A percentile compares a stretch with the other conserved stretches of the same genome.
Evolutionary conservation across 2,797 vertebrate genomes (phyloP).

Genomic region (Acipenser oxyrinchus): DNA sequence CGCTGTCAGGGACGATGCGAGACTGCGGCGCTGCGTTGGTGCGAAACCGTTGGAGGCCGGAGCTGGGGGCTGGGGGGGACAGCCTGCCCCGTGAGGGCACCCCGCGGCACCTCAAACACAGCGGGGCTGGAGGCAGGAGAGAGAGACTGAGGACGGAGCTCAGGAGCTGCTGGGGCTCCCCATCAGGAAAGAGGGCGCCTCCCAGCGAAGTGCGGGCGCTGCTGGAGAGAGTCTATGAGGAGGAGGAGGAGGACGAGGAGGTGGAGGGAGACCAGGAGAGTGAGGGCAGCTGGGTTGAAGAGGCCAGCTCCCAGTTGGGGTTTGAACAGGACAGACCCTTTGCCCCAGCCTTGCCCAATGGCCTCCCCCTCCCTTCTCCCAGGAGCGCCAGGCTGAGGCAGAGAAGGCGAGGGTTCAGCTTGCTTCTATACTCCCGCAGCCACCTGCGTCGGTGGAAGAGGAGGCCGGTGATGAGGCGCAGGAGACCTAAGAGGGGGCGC

Average conservation of each 20-base stretch:
- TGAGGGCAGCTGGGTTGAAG: not conserved
- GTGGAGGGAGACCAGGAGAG: not conserved
- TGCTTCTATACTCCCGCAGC: constrained; percentile 48
- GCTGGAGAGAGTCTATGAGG: not conserved
- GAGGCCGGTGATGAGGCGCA: constrained; percentile 23
- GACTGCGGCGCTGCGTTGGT: constrained; percentile 66
- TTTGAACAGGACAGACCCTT: not conserved
- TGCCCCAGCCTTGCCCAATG: not conserved
- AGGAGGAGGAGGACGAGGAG: not conserved
- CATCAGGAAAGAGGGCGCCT: constrained; percentile 37
- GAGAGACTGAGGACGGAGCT: not conserved
- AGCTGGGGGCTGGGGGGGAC: constrained; percentile 65
- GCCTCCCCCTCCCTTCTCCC: not conserved
- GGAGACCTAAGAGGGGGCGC: constrained; percentile 28
- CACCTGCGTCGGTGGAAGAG: constrained; percentile 48
- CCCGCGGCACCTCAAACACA: constrained; percentile 57
- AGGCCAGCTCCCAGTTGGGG: not conserved
- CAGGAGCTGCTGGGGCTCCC: not conserved
- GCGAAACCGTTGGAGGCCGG: constrained; percentile 71
- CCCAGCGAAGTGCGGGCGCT: constrained; percentile 1
- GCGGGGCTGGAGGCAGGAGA: constrained; percentile 25
- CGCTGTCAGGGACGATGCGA: constrained; percentile 72
- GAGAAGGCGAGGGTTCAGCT: constrained; percentile 37
- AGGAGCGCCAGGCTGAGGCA: constrained; percentile 15
- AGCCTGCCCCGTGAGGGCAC: constrained; percentile 50